These are phyloP conservation scores for Passer domesticus DNA, from an alignment of 2,113 vertebrate genomes.

Conservation along the genomic window DNA sequence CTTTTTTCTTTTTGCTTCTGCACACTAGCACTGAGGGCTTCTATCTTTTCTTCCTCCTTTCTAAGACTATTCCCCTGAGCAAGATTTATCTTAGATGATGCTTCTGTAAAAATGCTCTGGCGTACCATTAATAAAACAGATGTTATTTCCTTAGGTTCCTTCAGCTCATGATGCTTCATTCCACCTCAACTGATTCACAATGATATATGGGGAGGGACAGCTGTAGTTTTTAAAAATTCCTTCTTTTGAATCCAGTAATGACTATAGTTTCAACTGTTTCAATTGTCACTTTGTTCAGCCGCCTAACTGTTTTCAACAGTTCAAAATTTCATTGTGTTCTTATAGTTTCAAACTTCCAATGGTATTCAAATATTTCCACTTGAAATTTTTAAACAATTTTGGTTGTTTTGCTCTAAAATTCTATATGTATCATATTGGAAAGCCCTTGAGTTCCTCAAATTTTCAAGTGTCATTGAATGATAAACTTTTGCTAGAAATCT, in stretches of 20 bases:
- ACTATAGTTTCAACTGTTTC: neutral
- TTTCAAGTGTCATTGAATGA: neutral
- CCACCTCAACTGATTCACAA: neutral
- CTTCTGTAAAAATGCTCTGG: neutral
- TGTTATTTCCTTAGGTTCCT: neutral
- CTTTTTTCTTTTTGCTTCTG: neutral
- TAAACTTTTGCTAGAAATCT: neutral
- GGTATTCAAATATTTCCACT: neutral
- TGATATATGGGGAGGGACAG: neutral
- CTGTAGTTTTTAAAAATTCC: neutral
- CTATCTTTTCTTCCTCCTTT: neutral
- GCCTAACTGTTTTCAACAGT: neutral
- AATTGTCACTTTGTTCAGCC: neutral
- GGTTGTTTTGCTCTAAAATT: neutral
- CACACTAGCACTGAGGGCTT: neutral
- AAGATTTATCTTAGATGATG: neutral
- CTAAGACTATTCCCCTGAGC: neutral
- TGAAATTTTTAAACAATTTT: neutral
- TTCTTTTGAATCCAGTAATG: neutral
- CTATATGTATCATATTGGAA: neutral
- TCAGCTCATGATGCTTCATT: neutral
- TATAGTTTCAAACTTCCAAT: neutral
- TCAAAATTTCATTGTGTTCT: neutral
- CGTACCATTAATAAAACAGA: neutral
- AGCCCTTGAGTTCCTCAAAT: neutral